Conservation (phyloP, 1,140 invertebrate species). For the Anastrepha obliqua region DNA sequence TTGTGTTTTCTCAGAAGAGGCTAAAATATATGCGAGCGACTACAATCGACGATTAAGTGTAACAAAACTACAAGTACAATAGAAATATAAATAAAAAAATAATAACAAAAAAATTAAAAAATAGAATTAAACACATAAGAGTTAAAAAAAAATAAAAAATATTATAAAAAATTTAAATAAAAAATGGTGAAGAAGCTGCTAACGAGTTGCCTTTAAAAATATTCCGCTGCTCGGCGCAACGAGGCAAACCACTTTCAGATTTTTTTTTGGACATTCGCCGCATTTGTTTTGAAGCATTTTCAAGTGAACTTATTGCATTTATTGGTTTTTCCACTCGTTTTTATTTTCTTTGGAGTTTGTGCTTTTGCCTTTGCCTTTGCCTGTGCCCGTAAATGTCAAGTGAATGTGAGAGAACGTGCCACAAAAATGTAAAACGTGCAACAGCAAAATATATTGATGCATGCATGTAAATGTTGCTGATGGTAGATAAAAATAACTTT, state of each 20-base stretch:
- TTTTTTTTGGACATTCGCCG: neutral
- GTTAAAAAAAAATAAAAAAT: neutral
- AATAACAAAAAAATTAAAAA: too few species aligned
- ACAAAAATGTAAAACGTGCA: neutral
- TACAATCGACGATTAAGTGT: neutral
- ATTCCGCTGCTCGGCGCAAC: neutral
- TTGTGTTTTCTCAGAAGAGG: slow-evolving; percentile 34
- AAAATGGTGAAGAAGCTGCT: neutral
- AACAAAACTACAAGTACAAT: neutral
- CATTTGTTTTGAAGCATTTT: neutral
- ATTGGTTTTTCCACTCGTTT: too few species aligned
- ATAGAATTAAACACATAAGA: neutral
- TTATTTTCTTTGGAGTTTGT: too few species aligned
- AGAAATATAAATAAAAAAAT: neutral
- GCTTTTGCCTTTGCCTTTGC: neutral
- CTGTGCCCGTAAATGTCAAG: slow-evolving; percentile 5
- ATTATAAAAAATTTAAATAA: neutral
- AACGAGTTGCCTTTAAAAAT: neutral
- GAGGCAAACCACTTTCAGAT: slow-evolving; percentile 18
- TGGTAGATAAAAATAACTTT: too few species aligned
- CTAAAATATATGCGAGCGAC: neutral
- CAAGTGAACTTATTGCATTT: neutral
- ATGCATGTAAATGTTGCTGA: neutral
- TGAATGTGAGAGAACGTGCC: neutral
- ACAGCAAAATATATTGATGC: neutral